Conservation (phyloP, 2,888 invertebrate species). For the Drosophila vallismaia region DNA sequence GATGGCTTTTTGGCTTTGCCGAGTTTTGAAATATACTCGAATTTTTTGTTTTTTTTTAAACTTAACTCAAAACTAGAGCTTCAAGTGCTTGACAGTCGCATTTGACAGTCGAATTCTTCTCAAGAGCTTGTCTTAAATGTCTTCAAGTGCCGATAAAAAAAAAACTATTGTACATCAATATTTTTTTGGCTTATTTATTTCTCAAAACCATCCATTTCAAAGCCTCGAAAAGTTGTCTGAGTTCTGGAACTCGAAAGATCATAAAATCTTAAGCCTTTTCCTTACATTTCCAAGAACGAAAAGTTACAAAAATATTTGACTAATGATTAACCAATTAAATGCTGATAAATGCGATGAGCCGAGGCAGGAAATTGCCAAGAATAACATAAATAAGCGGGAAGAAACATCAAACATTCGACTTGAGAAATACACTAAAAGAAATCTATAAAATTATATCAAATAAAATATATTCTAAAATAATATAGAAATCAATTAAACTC, state of each 20-base stretch:
- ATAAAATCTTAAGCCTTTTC: background rate
- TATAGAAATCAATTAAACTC: background rate
- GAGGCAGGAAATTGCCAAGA: conserved; percentile 25
- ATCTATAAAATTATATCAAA: background rate
- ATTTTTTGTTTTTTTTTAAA: background rate
- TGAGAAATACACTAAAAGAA: background rate
- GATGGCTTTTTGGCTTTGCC: conserved; percentile 23
- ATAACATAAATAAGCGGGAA: background rate
- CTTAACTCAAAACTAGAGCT: background rate
- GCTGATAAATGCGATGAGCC: conserved; percentile 56
- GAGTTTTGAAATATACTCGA: background rate
- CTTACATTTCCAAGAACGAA: conserved; percentile 10
- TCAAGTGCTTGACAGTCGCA: background rate
- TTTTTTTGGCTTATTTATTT: background rate
- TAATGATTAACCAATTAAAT: conserved; percentile 75
- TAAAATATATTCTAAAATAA: background rate
- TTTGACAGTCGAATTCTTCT: conserved; percentile 1
- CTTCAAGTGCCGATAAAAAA: background rate
- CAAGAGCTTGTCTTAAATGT: conserved; percentile 1
- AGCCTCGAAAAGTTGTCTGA: no score
- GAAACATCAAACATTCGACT: background rate
- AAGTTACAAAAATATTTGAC: conserved; percentile 66
- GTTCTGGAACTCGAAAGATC: background rate
- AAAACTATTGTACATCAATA: background rate
- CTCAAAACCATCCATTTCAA: no score